Percentiles rank a stretch among this genome's conserved stretches.
Conservation (phyloP, 2,113 vertebrate species). For the Castor canadensis region DNA sequence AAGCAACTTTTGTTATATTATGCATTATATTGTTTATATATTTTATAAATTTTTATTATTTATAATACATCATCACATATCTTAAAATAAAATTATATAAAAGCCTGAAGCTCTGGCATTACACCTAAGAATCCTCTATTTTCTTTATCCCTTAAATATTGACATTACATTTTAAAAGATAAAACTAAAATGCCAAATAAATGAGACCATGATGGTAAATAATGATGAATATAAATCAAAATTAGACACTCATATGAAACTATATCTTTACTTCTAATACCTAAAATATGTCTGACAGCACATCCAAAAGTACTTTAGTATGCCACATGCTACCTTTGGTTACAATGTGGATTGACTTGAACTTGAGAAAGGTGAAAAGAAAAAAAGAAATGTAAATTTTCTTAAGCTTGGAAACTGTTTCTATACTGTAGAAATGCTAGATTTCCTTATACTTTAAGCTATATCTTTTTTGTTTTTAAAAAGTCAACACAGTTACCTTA, state of each 20-base stretch:
- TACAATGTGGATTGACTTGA: not conserved
- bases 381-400: not conserved
- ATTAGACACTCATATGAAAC: not conserved
- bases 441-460: not conserved
- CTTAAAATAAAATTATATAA: not conserved
- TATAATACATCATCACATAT: not conserved
- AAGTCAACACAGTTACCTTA: not conserved
- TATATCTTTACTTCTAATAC: not conserved
- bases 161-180: slow-evolving; percentile 4
- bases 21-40: not conserved
- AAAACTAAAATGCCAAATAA: slow-evolving; percentile 15
- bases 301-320: not conserved
- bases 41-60: not conserved
- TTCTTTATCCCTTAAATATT: not conserved
- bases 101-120: not conserved
- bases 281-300: not conserved
- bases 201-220: not conserved
- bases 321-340: not conserved
- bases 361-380: not conserved
- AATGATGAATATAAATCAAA: not conserved
- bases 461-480: not conserved
- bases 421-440: not conserved
- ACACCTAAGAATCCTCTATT: not conserved
- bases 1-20: not conserved
- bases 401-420: not conserved